phyloP scores from a whole-genome alignment of 1,140 invertebrate species.

The Calliphora vicina region DNA sequence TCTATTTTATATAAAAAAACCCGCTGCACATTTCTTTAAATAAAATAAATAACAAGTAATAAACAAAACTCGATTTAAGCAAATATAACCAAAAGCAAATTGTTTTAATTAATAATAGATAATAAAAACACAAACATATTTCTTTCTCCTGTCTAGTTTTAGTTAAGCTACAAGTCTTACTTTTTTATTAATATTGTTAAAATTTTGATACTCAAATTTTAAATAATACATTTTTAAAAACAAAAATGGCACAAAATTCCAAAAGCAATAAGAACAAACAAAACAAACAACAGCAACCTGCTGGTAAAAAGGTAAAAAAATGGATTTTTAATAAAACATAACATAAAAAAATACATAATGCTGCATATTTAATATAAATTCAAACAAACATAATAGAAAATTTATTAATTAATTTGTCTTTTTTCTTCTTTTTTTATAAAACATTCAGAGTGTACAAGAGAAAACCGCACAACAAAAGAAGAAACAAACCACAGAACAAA shows the following conservation, averaged over 20 bases:
- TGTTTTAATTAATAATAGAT: background rate
- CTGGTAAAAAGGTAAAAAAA: conserved; percentile 55
- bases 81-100: background rate
- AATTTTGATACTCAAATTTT: conserved; percentile 22
- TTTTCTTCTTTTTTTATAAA: background rate
- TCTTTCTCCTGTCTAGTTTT: background rate
- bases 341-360: too few species aligned
- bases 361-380: background rate
- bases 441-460: conserved; percentile 50
- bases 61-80: background rate
- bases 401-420: conserved; percentile 4
- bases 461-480: conserved; percentile 57
- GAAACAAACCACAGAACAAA: conserved; percentile 51
- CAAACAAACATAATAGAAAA: background rate
- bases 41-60: background rate
- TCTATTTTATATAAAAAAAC: background rate
- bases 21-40: background rate
- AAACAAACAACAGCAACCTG: conserved; percentile 54
- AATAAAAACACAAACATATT: background rate
- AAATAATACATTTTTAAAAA: background rate
- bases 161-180: conserved; percentile 19
- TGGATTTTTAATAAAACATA: background rate
- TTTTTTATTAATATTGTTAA: background rate
- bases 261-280: conserved; percentile 61
- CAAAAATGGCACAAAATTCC: conserved; percentile 57